These are phyloP conservation scores for Nycticryphes semicollaris DNA, from an alignment of 2,113 vertebrate genomes.

Conservation along the genomic window DNA sequence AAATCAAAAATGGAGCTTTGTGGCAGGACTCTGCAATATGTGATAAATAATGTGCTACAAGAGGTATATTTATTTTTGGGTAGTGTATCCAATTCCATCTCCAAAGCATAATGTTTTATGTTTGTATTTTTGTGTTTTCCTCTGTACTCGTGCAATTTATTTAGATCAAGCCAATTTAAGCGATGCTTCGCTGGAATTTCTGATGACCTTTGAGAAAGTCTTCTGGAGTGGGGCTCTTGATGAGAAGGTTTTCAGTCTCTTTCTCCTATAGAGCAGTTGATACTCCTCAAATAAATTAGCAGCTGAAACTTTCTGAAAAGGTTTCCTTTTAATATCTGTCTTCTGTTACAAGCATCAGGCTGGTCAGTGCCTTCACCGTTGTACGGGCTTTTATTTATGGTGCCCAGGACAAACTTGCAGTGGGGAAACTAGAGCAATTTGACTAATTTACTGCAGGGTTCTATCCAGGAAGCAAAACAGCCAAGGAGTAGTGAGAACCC, in stretches of 20 bases:
- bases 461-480: background rate
- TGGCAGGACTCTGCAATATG: background rate
- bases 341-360: background rate
- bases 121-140: background rate
- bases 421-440: background rate
- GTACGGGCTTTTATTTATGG: background rate
- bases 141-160: background rate
- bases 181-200: background rate
- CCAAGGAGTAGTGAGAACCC: background rate
- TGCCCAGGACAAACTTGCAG: background rate
- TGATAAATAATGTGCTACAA: background rate
- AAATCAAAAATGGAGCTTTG: background rate
- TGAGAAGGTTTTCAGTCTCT: background rate
- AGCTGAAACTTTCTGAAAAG: background rate
- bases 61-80: background rate
- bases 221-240: background rate
- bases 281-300: background rate
- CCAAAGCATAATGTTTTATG: background rate
- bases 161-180: background rate
- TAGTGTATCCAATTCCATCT: background rate
- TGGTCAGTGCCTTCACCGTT: background rate
- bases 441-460: background rate
- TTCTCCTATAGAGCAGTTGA: background rate
- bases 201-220: background rate
- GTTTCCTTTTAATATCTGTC: background rate